These are phyloP conservation scores for Polyploca ridens DNA, from an alignment of 2,888 invertebrate genomes.

Conservation along the genomic window DNA sequence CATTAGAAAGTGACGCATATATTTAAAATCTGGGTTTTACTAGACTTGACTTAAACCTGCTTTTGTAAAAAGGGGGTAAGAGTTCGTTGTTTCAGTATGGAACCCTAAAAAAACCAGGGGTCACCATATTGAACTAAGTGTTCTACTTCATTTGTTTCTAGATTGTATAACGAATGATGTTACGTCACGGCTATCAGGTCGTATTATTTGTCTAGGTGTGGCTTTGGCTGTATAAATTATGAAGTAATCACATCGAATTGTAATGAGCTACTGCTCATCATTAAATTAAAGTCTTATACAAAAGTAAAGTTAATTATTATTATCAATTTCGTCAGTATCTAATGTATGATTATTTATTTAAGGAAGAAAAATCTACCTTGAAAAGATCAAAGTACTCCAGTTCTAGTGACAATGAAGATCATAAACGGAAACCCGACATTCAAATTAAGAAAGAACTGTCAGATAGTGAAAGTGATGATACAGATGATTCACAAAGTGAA, in stretches of 20 bases:
- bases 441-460: slow-evolving; percentile 51
- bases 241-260: not conserved
- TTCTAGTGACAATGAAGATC: slow-evolving; percentile 58
- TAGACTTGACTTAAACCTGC: no score
- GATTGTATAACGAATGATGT: not conserved
- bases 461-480: slow-evolving; percentile 47
- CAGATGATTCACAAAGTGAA: slow-evolving; percentile 56
- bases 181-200: not conserved
- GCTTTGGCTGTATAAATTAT: not conserved
- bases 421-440: slow-evolving; percentile 46
- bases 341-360: slow-evolving; percentile 28
- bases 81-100: no score
- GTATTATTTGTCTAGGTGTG: slow-evolving; percentile 10
- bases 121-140: not conserved
- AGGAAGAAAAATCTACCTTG: slow-evolving; percentile 67
- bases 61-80: no score
- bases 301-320: not conserved
- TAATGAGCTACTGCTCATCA: not conserved
- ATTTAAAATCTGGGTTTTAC: no score
- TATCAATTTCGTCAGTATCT: not conserved
- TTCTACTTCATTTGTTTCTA: not conserved
- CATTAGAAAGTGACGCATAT: no score
- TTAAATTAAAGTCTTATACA: not conserved
- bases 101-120: no score
- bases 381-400: slow-evolving; percentile 63